Conservation (phyloP, 2,888 invertebrate genomes). For the Eudasyphora cyanicolor region DNA sequence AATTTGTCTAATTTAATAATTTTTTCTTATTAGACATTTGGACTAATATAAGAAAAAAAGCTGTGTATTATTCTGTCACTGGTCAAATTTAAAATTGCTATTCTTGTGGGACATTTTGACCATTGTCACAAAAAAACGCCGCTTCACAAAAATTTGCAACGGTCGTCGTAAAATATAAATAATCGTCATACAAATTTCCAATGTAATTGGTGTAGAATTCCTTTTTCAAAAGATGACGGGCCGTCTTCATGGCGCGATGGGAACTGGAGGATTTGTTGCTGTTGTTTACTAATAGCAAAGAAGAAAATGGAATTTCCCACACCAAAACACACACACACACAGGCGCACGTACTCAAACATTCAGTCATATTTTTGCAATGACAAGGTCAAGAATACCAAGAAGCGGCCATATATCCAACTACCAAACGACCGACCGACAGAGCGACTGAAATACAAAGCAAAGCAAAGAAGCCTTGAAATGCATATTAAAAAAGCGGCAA, state of each 20-base stretch:
- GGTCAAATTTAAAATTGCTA: too few relatives aligned
- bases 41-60: too few relatives aligned
- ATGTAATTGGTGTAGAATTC: neutral
- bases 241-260: neutral
- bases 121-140: too few relatives aligned
- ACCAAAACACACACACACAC: slow-evolving; percentile 3
- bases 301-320: slow-evolving; percentile 37
- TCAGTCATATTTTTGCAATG: slow-evolving; percentile 36
- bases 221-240: neutral
- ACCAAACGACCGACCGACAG: neutral
- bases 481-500: slow-evolving; percentile 16
- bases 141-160: too few relatives aligned
- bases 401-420: neutral
- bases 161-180: neutral
- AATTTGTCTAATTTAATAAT: too few relatives aligned
- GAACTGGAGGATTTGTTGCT: neutral
- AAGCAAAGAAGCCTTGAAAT: neutral
- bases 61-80: too few relatives aligned
- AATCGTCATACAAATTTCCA: neutral
- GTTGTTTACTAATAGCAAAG: slow-evolving; percentile 26
- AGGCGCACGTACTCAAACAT: neutral
- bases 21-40: too few relatives aligned
- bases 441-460: too few relatives aligned
- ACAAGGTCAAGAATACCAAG: slow-evolving; percentile 51
- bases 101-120: too few relatives aligned